Evolutionary conservation across 1,140 invertebrate genomes (phyloP).

Genomic region (Bombus ignitus): DNA sequence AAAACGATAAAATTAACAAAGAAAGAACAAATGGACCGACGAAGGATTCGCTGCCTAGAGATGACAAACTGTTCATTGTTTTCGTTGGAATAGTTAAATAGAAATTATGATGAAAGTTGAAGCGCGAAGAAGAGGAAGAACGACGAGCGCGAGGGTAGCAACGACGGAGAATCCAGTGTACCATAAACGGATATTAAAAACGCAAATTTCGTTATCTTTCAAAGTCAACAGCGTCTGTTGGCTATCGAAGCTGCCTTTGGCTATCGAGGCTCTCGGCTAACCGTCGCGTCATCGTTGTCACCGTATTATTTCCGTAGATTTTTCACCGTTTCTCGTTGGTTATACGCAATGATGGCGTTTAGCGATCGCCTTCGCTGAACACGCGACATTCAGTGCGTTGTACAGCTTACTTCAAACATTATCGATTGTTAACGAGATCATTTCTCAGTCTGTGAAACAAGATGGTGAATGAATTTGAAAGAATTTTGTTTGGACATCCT

Average conservation of each 20-base stretch:
- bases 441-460: neutral
- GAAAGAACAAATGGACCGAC: neutral
- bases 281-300: neutral
- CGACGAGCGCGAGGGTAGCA: neutral
- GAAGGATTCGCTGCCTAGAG: neutral
- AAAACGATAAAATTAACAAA: neutral
- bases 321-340: conserved; percentile 46
- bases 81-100: neutral
- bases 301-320: conserved; percentile 48
- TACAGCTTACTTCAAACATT: neutral
- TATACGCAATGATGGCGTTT: conserved; percentile 26
- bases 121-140: neutral
- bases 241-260: too few species aligned
- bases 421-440: neutral
- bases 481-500: neutral
- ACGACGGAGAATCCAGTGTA: neutral
- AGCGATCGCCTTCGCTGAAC: neutral
- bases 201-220: neutral
- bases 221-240: neutral
- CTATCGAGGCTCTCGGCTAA: neutral
- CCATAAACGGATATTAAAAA: conserved; percentile 29
- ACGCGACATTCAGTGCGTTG: neutral
- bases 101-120: neutral
- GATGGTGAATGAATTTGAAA: neutral
- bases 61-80: neutral